These are phyloP conservation scores for Chymomyza caudatula DNA, from an alignment of 2,888 invertebrate species.

Conservation along the genomic window DNA sequence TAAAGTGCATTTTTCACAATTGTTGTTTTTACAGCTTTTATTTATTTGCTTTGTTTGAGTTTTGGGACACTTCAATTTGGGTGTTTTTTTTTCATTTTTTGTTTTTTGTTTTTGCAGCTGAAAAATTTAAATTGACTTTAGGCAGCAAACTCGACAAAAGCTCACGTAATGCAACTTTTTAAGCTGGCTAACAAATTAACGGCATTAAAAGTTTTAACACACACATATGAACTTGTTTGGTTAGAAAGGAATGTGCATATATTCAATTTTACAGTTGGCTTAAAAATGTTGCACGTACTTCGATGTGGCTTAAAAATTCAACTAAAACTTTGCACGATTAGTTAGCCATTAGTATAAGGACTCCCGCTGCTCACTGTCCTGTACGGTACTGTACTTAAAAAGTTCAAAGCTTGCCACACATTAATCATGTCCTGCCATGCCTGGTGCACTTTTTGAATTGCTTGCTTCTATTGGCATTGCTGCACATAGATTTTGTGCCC, in stretches of 20 bases:
- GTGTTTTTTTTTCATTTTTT: slow-evolving; percentile 3
- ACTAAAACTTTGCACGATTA: slow-evolving; percentile 57
- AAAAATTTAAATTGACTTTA: slow-evolving; percentile 49
- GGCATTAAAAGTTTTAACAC: slow-evolving; percentile 63
- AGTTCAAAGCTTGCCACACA: slow-evolving; percentile 23
- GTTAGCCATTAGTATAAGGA: slow-evolving; percentile 39
- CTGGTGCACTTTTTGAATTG: slow-evolving; percentile 52
- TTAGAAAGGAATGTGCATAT: slow-evolving; percentile 29
- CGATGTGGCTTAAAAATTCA: slow-evolving; percentile 53
- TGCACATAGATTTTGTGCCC: slow-evolving; percentile 8
- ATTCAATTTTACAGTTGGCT: slow-evolving; percentile 52
- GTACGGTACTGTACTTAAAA: background rate
- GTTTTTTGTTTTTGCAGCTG: slow-evolving; percentile 41
- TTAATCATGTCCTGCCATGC: slow-evolving; percentile 49
- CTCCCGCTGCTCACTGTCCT: background rate
- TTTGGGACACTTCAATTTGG: background rate
- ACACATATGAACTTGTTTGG: background rate
- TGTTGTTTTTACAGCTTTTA: background rate
- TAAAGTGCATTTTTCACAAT: background rate
- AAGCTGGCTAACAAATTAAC: slow-evolving; percentile 67
- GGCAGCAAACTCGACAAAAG: background rate
- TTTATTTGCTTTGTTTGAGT: background rate
- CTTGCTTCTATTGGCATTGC: slow-evolving; percentile 11
- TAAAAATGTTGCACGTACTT: slow-evolving; percentile 44
- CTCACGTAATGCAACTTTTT: slow-evolving; percentile 65